Evolutionary conservation across 2,888 invertebrate genomes (phyloP).

Genomic region (Odontocolon sp.): DNA sequence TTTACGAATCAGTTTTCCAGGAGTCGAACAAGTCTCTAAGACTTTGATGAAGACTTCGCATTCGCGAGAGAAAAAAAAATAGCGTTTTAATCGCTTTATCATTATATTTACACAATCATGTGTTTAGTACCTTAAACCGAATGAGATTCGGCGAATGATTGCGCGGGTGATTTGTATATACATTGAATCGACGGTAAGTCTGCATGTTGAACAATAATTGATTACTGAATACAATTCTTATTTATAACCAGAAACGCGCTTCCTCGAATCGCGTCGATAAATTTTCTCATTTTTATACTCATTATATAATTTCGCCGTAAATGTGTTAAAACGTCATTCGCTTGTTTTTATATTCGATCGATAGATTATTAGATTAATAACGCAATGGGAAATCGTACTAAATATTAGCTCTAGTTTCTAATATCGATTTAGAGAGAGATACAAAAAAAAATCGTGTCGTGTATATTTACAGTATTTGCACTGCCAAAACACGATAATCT

Average conservation of each 20-base stretch:
- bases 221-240: background rate
- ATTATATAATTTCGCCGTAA: slow-evolving; percentile 22
- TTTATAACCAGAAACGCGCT: slow-evolving; percentile 13
- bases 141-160: slow-evolving; percentile 14
- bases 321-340: slow-evolving; percentile 8
- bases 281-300: slow-evolving; percentile 18
- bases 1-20: slow-evolving; percentile 30
- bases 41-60: background rate
- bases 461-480: slow-evolving; percentile 32
- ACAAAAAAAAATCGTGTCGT: background rate
- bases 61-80: background rate
- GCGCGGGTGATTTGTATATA: slow-evolving; percentile 22
- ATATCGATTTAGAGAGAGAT: slow-evolving; percentile 11
- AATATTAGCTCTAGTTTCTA: slow-evolving; percentile 16
- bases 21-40: slow-evolving; percentile 2
- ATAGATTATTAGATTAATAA: slow-evolving; percentile 5
- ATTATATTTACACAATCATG: background rate
- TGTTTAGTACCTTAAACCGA: background rate
- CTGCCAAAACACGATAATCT: slow-evolving; percentile 52
- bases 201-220: slow-evolving; percentile 15
- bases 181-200: background rate
- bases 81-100: slow-evolving; percentile 10
- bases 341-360: slow-evolving; percentile 29
- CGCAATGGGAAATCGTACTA: slow-evolving; percentile 59
- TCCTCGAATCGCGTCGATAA: slow-evolving; percentile 28